Percentiles rank a stretch among this genome's conserved stretches.
phyloP scores from a whole-genome alignment of 2,113 vertebrate species.

The Nycticorax nycticorax region DNA sequence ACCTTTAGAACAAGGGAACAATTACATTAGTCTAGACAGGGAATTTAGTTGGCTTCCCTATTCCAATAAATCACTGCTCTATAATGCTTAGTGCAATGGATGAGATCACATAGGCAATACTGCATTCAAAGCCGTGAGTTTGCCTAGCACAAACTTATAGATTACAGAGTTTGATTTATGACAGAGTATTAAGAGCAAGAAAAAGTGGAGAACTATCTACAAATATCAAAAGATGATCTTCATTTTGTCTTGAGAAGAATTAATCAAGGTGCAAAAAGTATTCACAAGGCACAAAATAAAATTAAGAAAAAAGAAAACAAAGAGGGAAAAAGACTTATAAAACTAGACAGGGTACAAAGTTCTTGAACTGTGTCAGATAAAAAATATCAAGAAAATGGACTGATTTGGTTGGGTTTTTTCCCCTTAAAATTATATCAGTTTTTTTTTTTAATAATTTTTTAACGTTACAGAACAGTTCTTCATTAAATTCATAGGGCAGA shows the following conservation, averaged over 20 bases:
- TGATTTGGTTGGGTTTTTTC: fast-evolving
- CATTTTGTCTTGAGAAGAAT: background rate
- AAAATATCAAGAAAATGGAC: background rate
- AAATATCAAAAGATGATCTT: background rate
- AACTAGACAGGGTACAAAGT: background rate
- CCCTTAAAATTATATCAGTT: background rate
- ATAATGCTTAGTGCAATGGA: background rate
- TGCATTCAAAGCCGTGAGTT: background rate
- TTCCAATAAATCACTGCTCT: constrained; percentile 40
- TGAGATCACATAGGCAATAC: constrained; percentile 19
- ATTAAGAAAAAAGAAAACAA: background rate
- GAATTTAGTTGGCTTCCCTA: constrained; percentile 23
- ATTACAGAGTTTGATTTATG: constrained; percentile 40
- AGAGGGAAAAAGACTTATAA: background rate
- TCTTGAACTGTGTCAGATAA: background rate
- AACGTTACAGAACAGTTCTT: background rate
- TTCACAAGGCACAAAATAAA: background rate
- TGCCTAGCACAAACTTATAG: background rate
- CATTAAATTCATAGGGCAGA: background rate
- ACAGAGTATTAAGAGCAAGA: background rate
- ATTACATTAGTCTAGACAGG: constrained; percentile 38
- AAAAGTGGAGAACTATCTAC: background rate
- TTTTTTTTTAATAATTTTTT: background rate
- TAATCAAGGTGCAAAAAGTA: background rate
- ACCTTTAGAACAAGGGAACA: background rate